These are phyloP conservation scores for Pseudoatta argentina DNA, from an alignment of 1,140 invertebrate species.

Conservation along the genomic window DNA sequence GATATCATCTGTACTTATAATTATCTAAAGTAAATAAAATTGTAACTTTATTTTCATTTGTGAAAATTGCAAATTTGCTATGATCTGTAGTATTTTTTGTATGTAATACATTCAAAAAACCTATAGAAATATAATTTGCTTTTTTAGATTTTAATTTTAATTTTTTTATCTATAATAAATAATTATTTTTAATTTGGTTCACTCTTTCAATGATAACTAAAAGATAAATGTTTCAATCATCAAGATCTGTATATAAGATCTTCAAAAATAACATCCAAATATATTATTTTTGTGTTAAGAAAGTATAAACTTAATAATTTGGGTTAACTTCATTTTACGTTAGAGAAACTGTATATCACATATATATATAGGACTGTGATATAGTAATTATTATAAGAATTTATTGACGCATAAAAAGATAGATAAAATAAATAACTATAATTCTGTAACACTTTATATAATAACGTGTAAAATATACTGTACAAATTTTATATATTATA, in stretches of 20 bases:
- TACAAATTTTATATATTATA: constrained; percentile 49
- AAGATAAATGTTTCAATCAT: neutral
- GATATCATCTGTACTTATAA: neutral
- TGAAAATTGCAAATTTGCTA: neutral
- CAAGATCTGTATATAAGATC: constrained; percentile 2
- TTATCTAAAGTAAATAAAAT: neutral
- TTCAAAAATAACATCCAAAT: neutral
- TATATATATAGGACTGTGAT: constrained; percentile 14
- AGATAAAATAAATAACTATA: neutral
- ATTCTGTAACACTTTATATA: neutral
- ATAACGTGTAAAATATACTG: constrained; percentile 36
- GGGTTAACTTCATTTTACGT: neutral
- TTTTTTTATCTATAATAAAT: constrained; percentile 6
- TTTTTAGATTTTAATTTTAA: constrained; percentile 5
- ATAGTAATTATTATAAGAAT: neutral
- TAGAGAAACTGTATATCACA: constrained; percentile 9
- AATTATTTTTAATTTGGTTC: neutral
- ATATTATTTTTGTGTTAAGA: neutral
- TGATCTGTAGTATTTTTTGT: neutral
- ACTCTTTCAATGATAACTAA: neutral
- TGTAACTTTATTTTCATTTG: neutral
- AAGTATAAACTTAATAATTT: neutral
- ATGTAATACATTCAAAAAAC: neutral
- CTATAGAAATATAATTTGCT: neutral
- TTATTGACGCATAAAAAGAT: neutral